A percentile compares a stretch with the other conserved stretches of the same genome.
Evolutionary conservation across 2,113 vertebrate species (phyloP).

Genomic region (Nycticryphes semicollaris): DNA sequence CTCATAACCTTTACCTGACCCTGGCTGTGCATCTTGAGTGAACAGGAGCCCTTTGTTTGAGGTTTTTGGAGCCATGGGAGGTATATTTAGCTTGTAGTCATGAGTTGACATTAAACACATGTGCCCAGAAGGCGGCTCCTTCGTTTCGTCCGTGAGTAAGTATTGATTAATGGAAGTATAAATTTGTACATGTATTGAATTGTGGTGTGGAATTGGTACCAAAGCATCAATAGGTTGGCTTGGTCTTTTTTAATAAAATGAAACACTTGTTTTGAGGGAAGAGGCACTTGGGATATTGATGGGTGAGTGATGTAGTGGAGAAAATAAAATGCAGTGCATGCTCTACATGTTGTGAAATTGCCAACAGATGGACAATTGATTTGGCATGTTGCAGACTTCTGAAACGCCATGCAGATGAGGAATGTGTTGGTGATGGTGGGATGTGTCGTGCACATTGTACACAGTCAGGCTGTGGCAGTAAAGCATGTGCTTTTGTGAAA

Average conservation of each 20-base stretch:
- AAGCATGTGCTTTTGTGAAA: neutral
- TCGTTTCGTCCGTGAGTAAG: neutral
- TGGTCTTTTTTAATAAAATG: neutral
- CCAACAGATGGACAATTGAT: neutral
- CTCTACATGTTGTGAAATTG: neutral
- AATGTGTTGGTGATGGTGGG: neutral
- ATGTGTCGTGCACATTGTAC: neutral
- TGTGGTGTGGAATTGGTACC: neutral
- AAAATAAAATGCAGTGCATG: neutral
- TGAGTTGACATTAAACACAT: constrained; percentile 45
- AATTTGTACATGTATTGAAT: neutral
- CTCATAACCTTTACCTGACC: constrained; percentile 60
- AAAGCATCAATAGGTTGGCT: neutral
- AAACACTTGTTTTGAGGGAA: neutral
- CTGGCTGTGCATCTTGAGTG: constrained; percentile 49
- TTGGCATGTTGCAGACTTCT: neutral
- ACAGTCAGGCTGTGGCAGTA: neutral
- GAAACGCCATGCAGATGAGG: neutral
- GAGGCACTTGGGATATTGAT: neutral
- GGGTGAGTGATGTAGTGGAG: neutral
- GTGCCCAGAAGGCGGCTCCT: constrained; percentile 19
- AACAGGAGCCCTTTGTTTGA: constrained; percentile 72
- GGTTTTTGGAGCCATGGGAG: constrained; percentile 42
- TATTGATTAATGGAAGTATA: constrained; percentile 26
- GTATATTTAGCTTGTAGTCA: constrained; percentile 34